Base-by-base conservation (phyloP, 2,888 invertebrate species). In the Unio delphinus region DNA sequence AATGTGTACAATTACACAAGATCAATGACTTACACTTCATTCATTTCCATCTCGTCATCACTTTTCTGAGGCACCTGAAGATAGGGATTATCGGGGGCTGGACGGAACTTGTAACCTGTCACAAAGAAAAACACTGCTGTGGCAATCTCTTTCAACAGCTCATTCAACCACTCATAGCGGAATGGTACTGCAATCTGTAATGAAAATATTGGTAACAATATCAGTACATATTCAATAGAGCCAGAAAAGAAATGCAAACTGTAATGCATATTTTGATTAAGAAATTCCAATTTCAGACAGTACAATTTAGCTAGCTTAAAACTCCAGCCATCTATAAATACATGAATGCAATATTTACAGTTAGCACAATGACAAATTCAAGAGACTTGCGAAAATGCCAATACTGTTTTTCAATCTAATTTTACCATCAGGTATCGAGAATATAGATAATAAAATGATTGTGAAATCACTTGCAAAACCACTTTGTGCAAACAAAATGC, bases 81-180 rank as follows among this genome's bases (percentile, higher is more conserved):
- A 90, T 99, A 99, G 0, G 98, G 98, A 92, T 98, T 98, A 80
- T 96, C 95, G 15, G 95, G 94, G 15, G 96, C 95, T 26, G 98
- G 98, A 68, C 97, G 93, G 91, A 99, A 99, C 92, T 90, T 98
- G 90, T 96, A 97, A 11, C 97, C 98, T 20, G 98, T 98, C 83
- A 97, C 92, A 60, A 96, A 94, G 91, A 98, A 99, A 92, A 99
- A 99, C 66, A 96, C 93, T 85, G 97, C 95, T 0, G 98, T 98
- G 7, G 97, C 96, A 93, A 96, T 93, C 92, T 99, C 98, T 68
- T 94, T 93, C 91, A 97, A 97, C 94, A 98, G 94, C 90, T 97
- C 97, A 89, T 97, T 96, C 82, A 99, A 91, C 99, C 99, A 99
- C 85, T 95, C 95, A 88, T 96, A 96, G 90, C 97, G 95, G 91